Conservation (phyloP, 2,888 invertebrate species). For the Apodemia duryi region DNA sequence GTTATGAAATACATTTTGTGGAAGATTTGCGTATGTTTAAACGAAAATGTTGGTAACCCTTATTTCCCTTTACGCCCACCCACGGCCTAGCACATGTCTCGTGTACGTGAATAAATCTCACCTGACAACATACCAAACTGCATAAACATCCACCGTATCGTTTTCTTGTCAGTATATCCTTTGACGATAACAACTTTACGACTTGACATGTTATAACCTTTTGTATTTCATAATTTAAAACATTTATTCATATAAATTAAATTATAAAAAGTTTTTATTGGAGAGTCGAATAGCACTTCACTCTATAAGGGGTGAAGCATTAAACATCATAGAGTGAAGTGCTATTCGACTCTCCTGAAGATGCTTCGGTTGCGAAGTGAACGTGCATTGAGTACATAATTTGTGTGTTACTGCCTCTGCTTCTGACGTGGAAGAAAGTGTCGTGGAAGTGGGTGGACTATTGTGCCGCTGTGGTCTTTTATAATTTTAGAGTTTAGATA, state of each 20-base stretch:
- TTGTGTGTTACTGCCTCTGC: no score
- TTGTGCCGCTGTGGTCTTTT: no score
- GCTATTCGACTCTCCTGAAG: no score
- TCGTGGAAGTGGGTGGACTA: no score
- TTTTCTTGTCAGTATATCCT: constrained; percentile 14
- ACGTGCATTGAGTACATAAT: no score
- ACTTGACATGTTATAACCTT: neutral
- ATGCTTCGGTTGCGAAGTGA: no score
- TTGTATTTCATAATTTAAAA: neutral
- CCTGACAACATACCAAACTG: constrained; percentile 47
- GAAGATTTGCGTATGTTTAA: neutral
- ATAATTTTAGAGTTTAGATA: no score
- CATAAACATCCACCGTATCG: constrained; percentile 19
- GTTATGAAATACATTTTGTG: neutral
- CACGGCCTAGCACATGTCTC: constrained; percentile 40
- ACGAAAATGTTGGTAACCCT: neutral
- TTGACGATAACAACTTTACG: constrained; percentile 1
- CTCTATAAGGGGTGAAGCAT: no score
- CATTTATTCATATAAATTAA: neutral
- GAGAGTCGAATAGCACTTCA: no score
- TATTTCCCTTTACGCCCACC: constrained; percentile 56
- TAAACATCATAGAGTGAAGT: no score
- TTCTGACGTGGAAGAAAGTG: no score
- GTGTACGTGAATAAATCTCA: constrained; percentile 62
- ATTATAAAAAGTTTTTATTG: neutral